Base-by-base conservation (phyloP, 2,797 vertebrate species). In the Pelobates cultripes region DNA sequence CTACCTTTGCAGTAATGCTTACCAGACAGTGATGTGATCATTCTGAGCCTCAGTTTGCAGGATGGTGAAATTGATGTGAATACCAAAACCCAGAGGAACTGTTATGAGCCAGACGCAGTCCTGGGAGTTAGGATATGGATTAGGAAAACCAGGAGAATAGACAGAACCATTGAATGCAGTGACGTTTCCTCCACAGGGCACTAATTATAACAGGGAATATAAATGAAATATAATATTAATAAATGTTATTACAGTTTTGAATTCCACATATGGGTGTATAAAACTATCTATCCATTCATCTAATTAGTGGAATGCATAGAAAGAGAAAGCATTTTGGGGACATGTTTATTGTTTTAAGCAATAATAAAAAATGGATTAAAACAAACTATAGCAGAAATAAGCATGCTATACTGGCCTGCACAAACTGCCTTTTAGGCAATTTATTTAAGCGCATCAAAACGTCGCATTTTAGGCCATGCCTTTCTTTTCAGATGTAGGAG, bases 11-110 rank as follows among this genome's bases (percentile, higher is more conserved):
- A 51, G 47, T 51, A 51, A 51, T 10, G 10, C 96, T 91, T 92
- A 99, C 98, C 98, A 99, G 83, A 99, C 86, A 0, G 97, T 97
- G 91, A 99, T 96, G 93, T 97, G 97, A 88, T 99, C 96, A 9
- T 98, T 96, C 0, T 96, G 96, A 44, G 96, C 96, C 7, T 99
- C 97, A 2, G 96, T 95, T 85, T 99, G 96, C 84, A 99, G 92
- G 70, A 99, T 88, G 75, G 96, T 98, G 89, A 99, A 96, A 93
- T 99, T 99, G 81, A 99, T 93, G 69, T 88, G 95, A 88, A 99
- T 90, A 4, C 98, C 98, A 0, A 97, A 95, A 0, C 98, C 97
- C 5, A 93, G 90, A 0, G 96, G 94, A 75, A 99, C 96, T 0
- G 95, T 96, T 84, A 99, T 95, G 4, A 98, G 91, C 98, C 98